Evolutionary conservation across 2,113 vertebrate genomes (phyloP).

Genomic region (Dicaeum eximium): DNA sequence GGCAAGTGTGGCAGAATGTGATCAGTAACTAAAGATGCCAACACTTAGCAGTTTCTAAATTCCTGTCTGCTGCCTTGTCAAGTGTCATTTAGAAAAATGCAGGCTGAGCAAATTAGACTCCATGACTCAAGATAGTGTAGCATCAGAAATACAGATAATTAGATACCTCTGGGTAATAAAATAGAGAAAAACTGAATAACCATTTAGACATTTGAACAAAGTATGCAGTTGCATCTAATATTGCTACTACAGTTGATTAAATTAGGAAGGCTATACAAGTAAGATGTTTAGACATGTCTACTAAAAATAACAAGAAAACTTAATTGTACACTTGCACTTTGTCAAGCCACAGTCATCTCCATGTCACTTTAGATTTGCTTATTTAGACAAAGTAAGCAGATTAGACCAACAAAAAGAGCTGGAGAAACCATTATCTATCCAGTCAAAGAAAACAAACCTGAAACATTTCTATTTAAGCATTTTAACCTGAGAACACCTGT

Average conservation of each 20-base stretch:
- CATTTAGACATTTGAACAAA: neutral
- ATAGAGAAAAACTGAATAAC: neutral
- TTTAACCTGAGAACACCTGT: neutral
- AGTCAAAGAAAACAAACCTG: neutral
- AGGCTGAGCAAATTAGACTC: neutral
- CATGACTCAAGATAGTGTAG: neutral
- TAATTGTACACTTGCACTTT: neutral
- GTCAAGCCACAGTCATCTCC: accelerated
- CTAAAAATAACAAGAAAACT: neutral
- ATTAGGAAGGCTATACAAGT: neutral
- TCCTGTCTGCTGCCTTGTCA: neutral
- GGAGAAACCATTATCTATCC: neutral
- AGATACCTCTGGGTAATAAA: neutral
- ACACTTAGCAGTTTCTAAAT: neutral
- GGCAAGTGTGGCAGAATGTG: neutral
- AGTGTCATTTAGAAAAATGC: neutral
- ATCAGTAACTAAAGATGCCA: neutral
- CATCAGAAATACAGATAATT: neutral
- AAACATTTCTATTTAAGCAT: neutral
- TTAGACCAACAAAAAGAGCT: neutral
- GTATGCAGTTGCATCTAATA: neutral
- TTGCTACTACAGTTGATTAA: neutral
- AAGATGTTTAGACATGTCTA: neutral
- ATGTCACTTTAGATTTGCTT: neutral
- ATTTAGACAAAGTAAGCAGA: neutral